Evolutionary conservation across 2,888 invertebrate species (phyloP).

Genomic region (Oxytorus armatus): DNA sequence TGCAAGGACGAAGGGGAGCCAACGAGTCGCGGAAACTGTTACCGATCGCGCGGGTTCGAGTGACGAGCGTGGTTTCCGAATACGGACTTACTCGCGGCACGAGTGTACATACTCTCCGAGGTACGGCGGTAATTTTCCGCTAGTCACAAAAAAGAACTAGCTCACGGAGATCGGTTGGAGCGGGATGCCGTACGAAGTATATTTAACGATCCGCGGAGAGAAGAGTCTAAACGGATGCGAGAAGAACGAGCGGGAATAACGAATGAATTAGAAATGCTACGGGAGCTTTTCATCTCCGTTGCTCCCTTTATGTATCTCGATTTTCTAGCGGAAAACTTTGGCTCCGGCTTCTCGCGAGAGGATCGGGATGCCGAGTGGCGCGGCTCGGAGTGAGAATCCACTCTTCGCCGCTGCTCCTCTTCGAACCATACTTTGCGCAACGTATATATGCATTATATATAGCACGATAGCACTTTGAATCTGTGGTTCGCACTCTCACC

Average conservation of each 20-base stretch:
- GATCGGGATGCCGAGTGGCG: constrained; percentile 45
- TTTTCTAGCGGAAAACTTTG: constrained; percentile 51
- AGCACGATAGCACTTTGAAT: constrained; percentile 41
- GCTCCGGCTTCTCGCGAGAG: constrained; percentile 40
- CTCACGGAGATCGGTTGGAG: too few species aligned
- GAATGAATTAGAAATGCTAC: constrained; percentile 55
- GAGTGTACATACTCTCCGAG: too few species aligned
- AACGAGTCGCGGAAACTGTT: too few species aligned
- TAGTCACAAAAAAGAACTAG: too few species aligned
- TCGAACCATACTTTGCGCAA: constrained; percentile 15
- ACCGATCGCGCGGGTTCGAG: too few species aligned
- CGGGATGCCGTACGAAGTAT: background rate
- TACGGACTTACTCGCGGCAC: too few species aligned
- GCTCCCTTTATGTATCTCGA: background rate
- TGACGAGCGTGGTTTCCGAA: too few species aligned
- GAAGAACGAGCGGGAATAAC: background rate
- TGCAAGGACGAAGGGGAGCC: too few species aligned
- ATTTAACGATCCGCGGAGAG: constrained; percentile 4
- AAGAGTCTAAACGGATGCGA: constrained; percentile 37
- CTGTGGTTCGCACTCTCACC: constrained; percentile 42
- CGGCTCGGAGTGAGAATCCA: constrained; percentile 22
- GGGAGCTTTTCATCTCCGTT: constrained; percentile 25
- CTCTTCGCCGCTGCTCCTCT: constrained; percentile 16
- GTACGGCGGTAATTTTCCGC: too few species aligned
- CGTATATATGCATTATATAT: constrained; percentile 8